Conservation (phyloP, 2,888 invertebrate genomes). For the Galerucella nymphaeae region DNA sequence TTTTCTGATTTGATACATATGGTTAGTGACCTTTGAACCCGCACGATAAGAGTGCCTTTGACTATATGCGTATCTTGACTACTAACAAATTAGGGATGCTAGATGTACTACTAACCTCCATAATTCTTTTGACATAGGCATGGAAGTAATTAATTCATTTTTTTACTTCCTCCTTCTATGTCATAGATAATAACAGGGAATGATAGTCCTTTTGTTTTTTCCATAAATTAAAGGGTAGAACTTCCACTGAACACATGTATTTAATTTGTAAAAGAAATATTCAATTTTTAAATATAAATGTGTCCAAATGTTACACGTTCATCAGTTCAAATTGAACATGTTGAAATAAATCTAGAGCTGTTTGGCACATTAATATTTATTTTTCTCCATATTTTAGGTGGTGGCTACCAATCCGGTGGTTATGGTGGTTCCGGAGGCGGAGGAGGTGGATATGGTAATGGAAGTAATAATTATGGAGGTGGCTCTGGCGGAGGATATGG, state of each 20-base stretch:
- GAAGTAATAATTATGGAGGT: constrained; percentile 61
- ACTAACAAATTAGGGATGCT: too few species aligned
- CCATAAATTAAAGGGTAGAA: constrained; percentile 60
- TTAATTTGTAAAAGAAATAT: neutral
- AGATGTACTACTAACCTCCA: too few species aligned
- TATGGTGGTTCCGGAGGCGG: constrained; percentile 39
- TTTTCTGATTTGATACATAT: too few species aligned
- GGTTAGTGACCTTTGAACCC: too few species aligned
- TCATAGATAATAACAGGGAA: constrained; percentile 58
- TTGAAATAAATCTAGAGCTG: neutral
- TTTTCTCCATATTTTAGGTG: neutral
- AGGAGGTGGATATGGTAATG: constrained; percentile 54
- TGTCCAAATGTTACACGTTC: too few species aligned
- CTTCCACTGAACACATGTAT: constrained; percentile 55
- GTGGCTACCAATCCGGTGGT: constrained; percentile 43
- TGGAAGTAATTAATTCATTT: constrained; percentile 54
- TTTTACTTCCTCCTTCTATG: constrained; percentile 59
- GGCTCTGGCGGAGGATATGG: constrained; percentile 58
- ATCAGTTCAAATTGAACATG: neutral
- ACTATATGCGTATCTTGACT: too few species aligned
- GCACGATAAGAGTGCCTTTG: too few species aligned
- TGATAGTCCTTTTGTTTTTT: constrained; percentile 62
- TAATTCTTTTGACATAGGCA: constrained; percentile 58
- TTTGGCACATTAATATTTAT: neutral
- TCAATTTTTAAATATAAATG: neutral